Evolutionary conservation across 2,113 vertebrate genomes (phyloP).

Genomic region (Zosterops hypoxanthus): DNA sequence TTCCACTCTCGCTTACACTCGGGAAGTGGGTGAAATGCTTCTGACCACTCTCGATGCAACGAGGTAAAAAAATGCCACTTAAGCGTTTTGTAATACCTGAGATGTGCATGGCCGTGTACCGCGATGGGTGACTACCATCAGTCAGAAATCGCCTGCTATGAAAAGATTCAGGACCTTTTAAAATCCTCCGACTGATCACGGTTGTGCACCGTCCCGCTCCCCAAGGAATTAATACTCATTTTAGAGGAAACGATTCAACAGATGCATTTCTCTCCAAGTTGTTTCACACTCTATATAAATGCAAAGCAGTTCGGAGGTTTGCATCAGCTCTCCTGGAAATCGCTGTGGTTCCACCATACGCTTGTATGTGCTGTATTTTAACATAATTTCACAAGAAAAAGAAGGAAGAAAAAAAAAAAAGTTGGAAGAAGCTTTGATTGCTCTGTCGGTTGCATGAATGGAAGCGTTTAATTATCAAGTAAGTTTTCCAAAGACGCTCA

Average conservation of each 20-base stretch:
- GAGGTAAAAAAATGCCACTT: background rate
- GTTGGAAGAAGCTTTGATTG: background rate
- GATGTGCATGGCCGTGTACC: background rate
- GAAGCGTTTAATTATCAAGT: background rate
- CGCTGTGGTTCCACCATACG: background rate
- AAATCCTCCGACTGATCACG: background rate
- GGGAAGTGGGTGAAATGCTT: background rate
- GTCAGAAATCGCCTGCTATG: background rate
- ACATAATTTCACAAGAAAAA: background rate
- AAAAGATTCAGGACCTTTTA: background rate
- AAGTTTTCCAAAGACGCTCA: background rate
- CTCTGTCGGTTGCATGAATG: background rate
- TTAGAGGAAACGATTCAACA: constrained; percentile 13
- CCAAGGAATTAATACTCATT: background rate
- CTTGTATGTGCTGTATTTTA: background rate
- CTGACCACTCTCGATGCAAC: background rate
- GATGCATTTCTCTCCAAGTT: background rate
- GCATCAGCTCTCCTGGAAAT: background rate
- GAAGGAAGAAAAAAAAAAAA: too few species aligned
- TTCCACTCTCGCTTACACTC: constrained; percentile 12
- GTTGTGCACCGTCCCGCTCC: background rate
- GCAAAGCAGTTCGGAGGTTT: background rate
- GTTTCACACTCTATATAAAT: constrained; percentile 1
- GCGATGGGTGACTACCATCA: background rate
- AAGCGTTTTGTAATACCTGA: background rate